phyloP scores from a whole-genome alignment of 2,797 vertebrate species.

The Sebastes cheni region DNA sequence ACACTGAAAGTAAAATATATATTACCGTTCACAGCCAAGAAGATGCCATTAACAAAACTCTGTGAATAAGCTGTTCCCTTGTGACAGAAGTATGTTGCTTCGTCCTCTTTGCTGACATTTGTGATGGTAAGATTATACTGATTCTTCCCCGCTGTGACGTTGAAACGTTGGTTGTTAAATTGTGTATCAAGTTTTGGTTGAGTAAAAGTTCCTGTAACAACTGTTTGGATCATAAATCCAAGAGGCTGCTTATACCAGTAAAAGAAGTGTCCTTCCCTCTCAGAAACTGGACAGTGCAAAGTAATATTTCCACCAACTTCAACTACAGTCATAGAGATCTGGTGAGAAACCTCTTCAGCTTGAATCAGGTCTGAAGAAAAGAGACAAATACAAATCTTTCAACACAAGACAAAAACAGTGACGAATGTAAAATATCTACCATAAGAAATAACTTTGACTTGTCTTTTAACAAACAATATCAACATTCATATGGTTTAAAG shows the following conservation, averaged over 20 bases:
- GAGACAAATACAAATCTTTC: neutral
- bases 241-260: slow-evolving; percentile 20
- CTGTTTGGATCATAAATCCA: neutral
- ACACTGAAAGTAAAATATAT: neutral
- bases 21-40: slow-evolving; percentile 45
- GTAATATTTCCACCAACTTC: slow-evolving; percentile 11
- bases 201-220: fast-evolving
- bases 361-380: slow-evolving; percentile 8
- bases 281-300: neutral
- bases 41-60: fast-evolving
- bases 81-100: slow-evolving; percentile 52
- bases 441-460: neutral
- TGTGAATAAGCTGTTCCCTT: fast-evolving
- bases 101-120: slow-evolving; percentile 38
- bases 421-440: neutral
- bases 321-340: neutral
- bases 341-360: neutral
- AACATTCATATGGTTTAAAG: neutral
- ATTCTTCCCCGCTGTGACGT: fast-evolving
- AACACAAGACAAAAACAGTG: neutral
- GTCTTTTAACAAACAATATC: neutral
- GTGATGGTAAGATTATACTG: slow-evolving; percentile 1
- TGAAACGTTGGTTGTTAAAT: neutral
- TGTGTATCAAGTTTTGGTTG: neutral
- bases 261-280: fast-evolving